Evolutionary conservation across 2,797 vertebrate species (phyloP).

Genomic region (Linurgus olivaceus): DNA sequence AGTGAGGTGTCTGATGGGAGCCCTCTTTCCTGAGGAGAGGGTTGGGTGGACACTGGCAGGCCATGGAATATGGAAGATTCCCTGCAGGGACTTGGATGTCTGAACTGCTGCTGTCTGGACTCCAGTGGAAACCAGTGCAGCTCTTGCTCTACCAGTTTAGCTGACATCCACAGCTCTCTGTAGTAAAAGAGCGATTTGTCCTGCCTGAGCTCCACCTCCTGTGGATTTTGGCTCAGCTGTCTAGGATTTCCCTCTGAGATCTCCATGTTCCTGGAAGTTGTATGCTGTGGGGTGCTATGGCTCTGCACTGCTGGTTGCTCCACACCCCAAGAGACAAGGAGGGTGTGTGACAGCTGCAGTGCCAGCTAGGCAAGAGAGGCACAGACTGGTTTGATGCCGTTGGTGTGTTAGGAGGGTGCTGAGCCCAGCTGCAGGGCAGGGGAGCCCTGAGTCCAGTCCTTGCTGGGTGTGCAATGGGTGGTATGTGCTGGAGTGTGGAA

Average conservation of each 20-base stretch:
- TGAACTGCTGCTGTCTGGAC: not conserved
- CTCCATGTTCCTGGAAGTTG: not conserved
- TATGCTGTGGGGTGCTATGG: not conserved
- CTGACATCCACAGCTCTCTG: not conserved
- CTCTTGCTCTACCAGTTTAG: not conserved
- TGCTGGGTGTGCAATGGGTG: rapidly evolving
- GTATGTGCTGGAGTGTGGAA: not conserved
- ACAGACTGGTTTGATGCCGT: rapidly evolving
- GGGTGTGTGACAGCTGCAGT: not conserved
- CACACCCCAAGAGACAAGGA: rapidly evolving
- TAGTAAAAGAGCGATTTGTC: not conserved
- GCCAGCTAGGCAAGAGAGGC: not conserved
- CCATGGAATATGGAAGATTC: not conserved
- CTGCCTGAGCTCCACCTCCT: not conserved
- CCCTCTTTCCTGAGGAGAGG: not conserved
- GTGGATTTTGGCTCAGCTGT: not conserved
- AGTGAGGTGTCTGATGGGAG: not conserved
- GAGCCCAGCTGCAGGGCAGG: not conserved
- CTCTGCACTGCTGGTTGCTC: not conserved
- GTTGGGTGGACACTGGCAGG: not conserved
- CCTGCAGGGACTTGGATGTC: not conserved
- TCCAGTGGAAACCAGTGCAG: not conserved
- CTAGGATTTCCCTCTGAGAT: not conserved
- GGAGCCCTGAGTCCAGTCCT: not conserved
- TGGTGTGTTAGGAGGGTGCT: not conserved